A percentile compares a stretch with the other conserved stretches of the same genome.
Conservation (phyloP, 2,888 invertebrate genomes). For the Elaeidobius kamerunicus region DNA sequence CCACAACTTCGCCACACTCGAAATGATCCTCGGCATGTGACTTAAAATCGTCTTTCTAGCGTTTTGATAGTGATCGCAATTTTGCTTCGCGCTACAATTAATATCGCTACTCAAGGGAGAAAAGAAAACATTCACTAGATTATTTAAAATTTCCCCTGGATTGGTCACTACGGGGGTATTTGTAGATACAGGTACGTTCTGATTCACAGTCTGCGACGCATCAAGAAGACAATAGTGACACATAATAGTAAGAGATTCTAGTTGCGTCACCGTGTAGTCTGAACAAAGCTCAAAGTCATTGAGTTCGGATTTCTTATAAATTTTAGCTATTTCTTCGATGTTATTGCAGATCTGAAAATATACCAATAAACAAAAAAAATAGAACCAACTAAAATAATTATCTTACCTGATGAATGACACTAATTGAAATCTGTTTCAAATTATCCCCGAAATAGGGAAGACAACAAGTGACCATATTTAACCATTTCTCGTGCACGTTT, state of each 20-base stretch:
- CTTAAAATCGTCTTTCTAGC: constrained; percentile 74
- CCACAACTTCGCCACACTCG: constrained; percentile 78
- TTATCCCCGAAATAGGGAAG: constrained; percentile 77
- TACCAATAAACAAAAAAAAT: not conserved
- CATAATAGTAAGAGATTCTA: constrained; percentile 74
- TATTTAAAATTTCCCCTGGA: constrained; percentile 73
- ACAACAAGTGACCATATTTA: constrained; percentile 74
- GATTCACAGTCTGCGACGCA: constrained; percentile 50
- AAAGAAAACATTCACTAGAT: constrained; percentile 77
- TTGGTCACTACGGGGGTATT: constrained; percentile 56
- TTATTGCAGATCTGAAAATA: constrained; percentile 61
- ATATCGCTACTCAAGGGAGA: constrained; percentile 55
- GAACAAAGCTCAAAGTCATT: constrained; percentile 60
- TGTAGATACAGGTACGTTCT: constrained; percentile 40
- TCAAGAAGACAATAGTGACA: constrained; percentile 79
- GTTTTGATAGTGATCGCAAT: constrained; percentile 49
- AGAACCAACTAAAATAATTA: not conserved
- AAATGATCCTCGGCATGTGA: constrained; percentile 76
- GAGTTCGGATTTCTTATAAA: constrained; percentile 41
- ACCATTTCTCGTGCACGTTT: constrained; percentile 79
- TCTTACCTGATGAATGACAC: constrained; percentile 67
- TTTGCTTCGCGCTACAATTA: constrained; percentile 45
- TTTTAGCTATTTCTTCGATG: constrained; percentile 58
- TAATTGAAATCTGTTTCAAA: constrained; percentile 71
- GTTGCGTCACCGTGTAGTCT: constrained; percentile 73